Conservation (phyloP, 2,888 invertebrate genomes). For the Macropis europaea region DNA sequence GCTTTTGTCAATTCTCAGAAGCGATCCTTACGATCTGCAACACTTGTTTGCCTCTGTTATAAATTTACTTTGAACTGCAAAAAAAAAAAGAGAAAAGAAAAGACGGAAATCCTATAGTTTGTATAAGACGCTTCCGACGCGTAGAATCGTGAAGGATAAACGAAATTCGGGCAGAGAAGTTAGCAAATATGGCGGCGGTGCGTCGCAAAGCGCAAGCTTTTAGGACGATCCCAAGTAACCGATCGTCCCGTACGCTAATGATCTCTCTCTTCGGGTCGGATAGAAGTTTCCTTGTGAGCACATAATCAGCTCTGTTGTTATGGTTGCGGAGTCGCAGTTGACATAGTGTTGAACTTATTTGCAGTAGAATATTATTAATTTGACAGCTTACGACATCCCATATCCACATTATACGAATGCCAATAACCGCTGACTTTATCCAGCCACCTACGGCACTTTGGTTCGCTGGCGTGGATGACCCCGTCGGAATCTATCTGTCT, state of each 20-base stretch:
- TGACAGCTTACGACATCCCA: constrained; percentile 77
- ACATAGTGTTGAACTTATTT: constrained; percentile 79
- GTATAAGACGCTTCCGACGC: constrained; percentile 60
- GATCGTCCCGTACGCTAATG: constrained; percentile 39
- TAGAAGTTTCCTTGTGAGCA: constrained; percentile 12
- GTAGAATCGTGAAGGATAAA: constrained; percentile 24
- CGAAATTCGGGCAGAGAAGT: neutral
- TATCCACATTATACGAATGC: constrained; percentile 62
- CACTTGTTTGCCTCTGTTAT: no score
- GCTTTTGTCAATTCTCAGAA: constrained; percentile 5
- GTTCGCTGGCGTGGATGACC: constrained; percentile 69
- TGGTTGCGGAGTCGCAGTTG: constrained; percentile 80
- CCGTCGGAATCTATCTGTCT: constrained; percentile 2
- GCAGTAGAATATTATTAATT: constrained; percentile 80
- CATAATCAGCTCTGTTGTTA: constrained; percentile 74
- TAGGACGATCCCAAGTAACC: constrained; percentile 23
- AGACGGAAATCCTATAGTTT: constrained; percentile 59
- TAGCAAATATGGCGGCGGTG: neutral
- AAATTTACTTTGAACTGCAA: no score
- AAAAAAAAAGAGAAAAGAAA: no score
- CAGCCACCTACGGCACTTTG: constrained; percentile 55
- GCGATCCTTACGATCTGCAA: constrained; percentile 27
- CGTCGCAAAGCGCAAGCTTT: neutral
- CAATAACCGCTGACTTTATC: constrained; percentile 59
- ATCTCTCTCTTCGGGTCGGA: constrained; percentile 48